Conservation (phyloP, 2,888 invertebrate genomes). For the Coecobrya sp. region DNA sequence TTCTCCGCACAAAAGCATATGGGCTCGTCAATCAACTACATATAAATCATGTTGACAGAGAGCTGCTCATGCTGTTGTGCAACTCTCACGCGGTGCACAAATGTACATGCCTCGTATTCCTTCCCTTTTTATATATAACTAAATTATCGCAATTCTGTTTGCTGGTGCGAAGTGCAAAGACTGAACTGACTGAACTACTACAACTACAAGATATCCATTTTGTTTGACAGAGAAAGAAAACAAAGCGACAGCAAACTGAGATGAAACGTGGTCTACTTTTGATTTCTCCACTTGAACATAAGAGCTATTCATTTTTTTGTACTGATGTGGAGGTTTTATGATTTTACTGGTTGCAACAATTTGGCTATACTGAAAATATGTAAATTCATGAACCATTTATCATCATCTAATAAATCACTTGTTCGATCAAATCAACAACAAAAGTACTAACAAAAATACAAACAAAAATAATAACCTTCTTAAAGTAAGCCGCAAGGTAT, state of each 20-base stretch:
- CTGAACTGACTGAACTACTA: background rate
- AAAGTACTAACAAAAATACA: no score
- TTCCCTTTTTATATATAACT: constrained; percentile 35
- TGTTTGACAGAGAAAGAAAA: constrained; percentile 42
- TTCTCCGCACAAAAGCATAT: constrained; percentile 36
- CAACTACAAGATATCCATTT: constrained; percentile 4
- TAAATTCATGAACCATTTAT: no score
- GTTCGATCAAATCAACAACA: no score
- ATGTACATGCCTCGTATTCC: background rate
- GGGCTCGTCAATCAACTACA: constrained; percentile 64
- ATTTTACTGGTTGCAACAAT: background rate
- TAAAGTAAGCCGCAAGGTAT: no score
- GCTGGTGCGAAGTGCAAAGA: background rate
- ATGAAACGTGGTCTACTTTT: background rate
- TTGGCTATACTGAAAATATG: no score
- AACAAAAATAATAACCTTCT: no score
- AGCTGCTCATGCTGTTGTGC: background rate
- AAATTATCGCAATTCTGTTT: constrained; percentile 69
- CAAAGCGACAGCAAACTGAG: constrained; percentile 37
- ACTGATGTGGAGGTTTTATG: background rate
- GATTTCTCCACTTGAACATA: constrained; percentile 4
- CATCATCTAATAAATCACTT: no score
- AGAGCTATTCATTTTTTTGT: background rate
- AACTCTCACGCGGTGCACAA: background rate
- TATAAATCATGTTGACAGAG: constrained; percentile 61